Conservation (phyloP, 1,140 invertebrate genomes). For the Temnothorax curvispinosus region DNA sequence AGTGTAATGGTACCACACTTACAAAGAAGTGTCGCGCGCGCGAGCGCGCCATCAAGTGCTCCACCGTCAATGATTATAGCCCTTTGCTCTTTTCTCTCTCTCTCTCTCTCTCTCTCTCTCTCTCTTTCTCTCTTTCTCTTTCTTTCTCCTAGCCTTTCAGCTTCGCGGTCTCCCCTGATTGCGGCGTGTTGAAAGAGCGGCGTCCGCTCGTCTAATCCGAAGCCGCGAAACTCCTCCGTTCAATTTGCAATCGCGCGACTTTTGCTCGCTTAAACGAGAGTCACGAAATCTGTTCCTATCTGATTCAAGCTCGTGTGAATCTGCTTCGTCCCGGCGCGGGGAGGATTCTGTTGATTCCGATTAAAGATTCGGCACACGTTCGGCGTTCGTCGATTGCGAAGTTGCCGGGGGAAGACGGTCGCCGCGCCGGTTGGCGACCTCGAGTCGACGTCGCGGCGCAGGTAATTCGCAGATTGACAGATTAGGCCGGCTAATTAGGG, state of each 20-base stretch:
- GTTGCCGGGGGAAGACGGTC: slow-evolving; percentile 17
- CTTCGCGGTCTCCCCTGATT: slow-evolving; percentile 7
- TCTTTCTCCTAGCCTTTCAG: slow-evolving; percentile 22
- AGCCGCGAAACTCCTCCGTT: not conserved
- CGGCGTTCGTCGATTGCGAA: not conserved
- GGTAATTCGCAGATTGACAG: slow-evolving; percentile 63
- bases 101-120: slow-evolving; percentile 40
- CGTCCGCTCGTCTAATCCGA: not conserved
- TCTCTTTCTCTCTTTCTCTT: slow-evolving; percentile 34
- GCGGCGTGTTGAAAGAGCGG: slow-evolving; percentile 22
- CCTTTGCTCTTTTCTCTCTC: slow-evolving; percentile 44
- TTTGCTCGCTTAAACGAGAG: not conserved
- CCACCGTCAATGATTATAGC: slow-evolving; percentile 66
- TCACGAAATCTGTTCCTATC: not conserved
- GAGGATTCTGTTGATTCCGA: not conserved
- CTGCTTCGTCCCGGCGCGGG: not conserved
- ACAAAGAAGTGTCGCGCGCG: slow-evolving; percentile 70
- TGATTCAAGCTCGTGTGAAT: not conserved
- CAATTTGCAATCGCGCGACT: not conserved
- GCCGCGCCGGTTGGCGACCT: slow-evolving; percentile 49
- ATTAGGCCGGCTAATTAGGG: slow-evolving; percentile 75
- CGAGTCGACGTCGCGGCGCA: slow-evolving; percentile 55
- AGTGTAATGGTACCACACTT: slow-evolving; percentile 75
- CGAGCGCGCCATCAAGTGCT: slow-evolving; percentile 52
- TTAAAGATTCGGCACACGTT: not conserved